phyloP scores from a whole-genome alignment of 2,113 vertebrate species.

The Trichomycterus rosablanca region DNA sequence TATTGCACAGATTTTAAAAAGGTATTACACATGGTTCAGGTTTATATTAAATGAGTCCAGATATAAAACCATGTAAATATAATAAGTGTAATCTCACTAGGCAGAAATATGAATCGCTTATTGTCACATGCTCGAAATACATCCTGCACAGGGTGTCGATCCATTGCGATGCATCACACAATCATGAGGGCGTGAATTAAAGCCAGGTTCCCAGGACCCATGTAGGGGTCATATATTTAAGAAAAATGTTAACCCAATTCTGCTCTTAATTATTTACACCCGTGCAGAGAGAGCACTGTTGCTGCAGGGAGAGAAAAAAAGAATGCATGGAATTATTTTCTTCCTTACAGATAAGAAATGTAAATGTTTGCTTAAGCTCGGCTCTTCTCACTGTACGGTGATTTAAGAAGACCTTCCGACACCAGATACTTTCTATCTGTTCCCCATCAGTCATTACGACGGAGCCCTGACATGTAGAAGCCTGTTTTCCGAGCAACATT shows the following conservation, averaged over 20 bases:
- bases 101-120: too few relatives aligned
- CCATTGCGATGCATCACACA: background rate
- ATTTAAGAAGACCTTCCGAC: constrained; percentile 10
- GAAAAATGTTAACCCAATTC: too few relatives aligned
- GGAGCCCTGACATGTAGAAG: background rate
- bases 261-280: background rate
- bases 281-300: background rate
- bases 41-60: too few relatives aligned
- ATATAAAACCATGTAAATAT: too few relatives aligned
- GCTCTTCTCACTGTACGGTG: background rate
- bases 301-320: background rate
- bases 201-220: too few relatives aligned
- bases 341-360: constrained; percentile 3
- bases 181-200: background rate
- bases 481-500: constrained; percentile 6
- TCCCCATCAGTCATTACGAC: constrained; percentile 29
- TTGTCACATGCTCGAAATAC: too few relatives aligned
- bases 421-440: constrained; percentile 35
- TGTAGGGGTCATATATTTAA: too few relatives aligned
- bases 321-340: background rate
- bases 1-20: too few relatives aligned
- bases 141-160: too few relatives aligned
- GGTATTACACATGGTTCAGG: too few relatives aligned
- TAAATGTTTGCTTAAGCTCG: background rate
- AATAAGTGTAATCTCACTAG: too few relatives aligned